phyloP scores from a whole-genome alignment of 2,113 vertebrate genomes.

The Triplophysa rosa region DNA sequence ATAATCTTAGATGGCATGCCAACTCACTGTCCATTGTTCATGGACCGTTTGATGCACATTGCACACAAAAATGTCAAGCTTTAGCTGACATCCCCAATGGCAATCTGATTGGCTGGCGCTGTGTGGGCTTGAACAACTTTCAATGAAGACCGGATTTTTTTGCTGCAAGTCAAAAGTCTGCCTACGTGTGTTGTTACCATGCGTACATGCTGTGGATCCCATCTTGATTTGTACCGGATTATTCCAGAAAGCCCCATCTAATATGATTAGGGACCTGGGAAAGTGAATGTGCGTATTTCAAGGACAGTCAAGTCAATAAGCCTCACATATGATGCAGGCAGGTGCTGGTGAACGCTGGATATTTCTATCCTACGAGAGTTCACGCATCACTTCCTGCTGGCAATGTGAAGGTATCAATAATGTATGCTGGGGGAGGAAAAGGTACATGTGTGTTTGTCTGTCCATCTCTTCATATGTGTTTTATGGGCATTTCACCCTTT shows the following conservation, averaged over 20 bases:
- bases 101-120: no score
- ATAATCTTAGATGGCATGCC: no score
- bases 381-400: neutral
- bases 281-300: neutral
- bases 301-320: constrained; percentile 13
- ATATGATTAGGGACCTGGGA: neutral
- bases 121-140: no score
- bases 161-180: no score
- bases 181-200: no score
- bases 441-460: neutral
- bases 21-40: no score
- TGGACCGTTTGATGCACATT: no score
- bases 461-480: neutral
- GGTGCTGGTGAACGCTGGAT: neutral
- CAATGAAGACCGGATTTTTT: no score
- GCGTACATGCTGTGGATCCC: neutral
- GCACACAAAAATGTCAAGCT: no score
- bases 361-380: neutral
- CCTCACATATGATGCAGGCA: constrained; percentile 4
- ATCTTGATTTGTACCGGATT: neutral
- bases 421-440: constrained; percentile 1
- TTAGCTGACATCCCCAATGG: no score
- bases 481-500: constrained; percentile 10
- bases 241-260: neutral
- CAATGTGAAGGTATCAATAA: constrained; percentile 6